These are phyloP conservation scores for Calliphora vicina DNA, from an alignment of 1,140 invertebrate genomes.

Conservation along the genomic window DNA sequence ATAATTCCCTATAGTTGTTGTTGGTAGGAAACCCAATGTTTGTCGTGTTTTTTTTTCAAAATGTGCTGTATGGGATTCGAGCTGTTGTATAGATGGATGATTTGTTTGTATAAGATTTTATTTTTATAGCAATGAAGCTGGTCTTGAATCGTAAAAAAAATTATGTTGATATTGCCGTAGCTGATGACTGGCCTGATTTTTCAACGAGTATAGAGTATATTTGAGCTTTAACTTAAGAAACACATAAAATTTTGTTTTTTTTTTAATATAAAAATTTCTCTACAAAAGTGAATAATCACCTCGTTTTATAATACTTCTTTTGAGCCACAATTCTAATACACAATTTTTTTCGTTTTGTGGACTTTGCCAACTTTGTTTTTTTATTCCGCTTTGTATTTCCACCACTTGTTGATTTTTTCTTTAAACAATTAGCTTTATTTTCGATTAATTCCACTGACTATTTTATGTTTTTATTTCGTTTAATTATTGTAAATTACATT, in stretches of 20 bases:
- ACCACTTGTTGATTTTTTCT: slow-evolving; percentile 29
- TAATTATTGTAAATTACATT: neutral
- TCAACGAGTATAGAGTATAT: neutral
- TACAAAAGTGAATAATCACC: neutral
- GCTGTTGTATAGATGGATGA: neutral
- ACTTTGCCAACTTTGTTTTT: slow-evolving; percentile 15
- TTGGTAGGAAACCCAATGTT: neutral
- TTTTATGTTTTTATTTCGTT: neutral
- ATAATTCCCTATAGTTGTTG: neutral
- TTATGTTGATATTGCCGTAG: neutral
- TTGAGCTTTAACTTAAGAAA: neutral
- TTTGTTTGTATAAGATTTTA: neutral
- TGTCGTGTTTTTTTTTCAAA: too few species aligned
- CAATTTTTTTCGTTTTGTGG: neutral
- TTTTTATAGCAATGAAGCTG: neutral
- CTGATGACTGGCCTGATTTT: neutral
- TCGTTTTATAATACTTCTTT: neutral
- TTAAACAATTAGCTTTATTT: neutral
- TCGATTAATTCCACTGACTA: neutral
- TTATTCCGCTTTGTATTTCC: neutral
- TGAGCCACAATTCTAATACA: neutral
- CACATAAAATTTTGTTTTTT: neutral
- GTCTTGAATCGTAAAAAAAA: neutral
- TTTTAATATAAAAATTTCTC: neutral
- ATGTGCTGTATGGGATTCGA: neutral